Evolutionary conservation across 2,113 vertebrate genomes (phyloP).

Genomic region (Trogon surrucura): DNA sequence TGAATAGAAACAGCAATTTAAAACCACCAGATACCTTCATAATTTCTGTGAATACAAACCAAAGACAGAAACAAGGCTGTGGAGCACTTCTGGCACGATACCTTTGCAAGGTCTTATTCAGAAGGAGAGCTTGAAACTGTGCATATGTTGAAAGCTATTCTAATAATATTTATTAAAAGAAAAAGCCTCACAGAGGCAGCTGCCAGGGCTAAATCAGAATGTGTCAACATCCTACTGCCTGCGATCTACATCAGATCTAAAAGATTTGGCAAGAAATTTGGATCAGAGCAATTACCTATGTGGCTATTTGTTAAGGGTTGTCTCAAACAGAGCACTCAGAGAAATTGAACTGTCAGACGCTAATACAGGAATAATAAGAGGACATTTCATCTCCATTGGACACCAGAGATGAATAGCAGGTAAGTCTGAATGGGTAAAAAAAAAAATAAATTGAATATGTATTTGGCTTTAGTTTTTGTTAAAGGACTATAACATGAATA

Average conservation of each 20-base stretch:
- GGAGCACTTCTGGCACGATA: not conserved
- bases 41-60: not conserved
- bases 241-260: conserved; percentile 62
- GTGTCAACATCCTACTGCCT: conserved; percentile 42
- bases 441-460: conserved; percentile 72
- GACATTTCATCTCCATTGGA: conserved; percentile 76
- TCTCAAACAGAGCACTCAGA: conserved; percentile 76
- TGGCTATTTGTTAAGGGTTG: conserved; percentile 71
- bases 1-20: not conserved
- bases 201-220: conserved; percentile 41
- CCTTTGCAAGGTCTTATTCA: not conserved
- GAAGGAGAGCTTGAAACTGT: not conserved
- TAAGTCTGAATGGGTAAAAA: conserved; percentile 62
- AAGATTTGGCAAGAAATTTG: conserved; percentile 76
- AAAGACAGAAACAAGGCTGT: not conserved
- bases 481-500: conserved; percentile 77
- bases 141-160: not conserved
- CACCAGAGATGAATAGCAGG: conserved; percentile 75
- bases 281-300: conserved; percentile 75
- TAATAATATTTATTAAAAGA: conserved; percentile 56
- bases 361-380: conserved; percentile 77
- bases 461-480: conserved; percentile 74
- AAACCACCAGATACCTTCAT: not conserved
- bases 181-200: not conserved
- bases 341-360: conserved; percentile 81